Conservation (phyloP, 2,113 vertebrate species). For the Prolemur simus region DNA sequence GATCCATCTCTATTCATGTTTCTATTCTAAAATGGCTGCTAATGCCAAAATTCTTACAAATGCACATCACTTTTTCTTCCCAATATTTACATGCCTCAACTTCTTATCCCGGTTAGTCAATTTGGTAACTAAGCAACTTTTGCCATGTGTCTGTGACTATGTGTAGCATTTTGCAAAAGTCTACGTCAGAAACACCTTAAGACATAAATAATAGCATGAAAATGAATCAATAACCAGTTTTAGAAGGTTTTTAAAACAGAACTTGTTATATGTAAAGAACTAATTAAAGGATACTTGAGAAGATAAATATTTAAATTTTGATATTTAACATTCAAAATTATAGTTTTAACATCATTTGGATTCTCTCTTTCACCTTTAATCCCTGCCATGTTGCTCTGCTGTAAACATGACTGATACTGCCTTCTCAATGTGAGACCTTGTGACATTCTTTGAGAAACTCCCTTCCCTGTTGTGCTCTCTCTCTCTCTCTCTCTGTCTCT, state of each 20-base stretch:
- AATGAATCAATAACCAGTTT: not conserved
- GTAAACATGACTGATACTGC: not conserved
- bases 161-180: not conserved
- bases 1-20: not conserved
- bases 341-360: not conserved
- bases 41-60: not conserved
- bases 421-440: not conserved
- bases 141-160: not conserved
- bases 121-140: not conserved
- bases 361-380: not conserved
- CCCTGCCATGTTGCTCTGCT: not conserved
- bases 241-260: not conserved
- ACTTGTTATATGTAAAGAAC: not conserved
- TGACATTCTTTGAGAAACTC: not conserved
- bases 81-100: not conserved
- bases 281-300: not conserved
- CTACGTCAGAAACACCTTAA: not conserved
- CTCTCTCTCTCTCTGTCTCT: not conserved
- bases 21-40: not conserved
- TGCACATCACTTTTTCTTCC: not conserved
- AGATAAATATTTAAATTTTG: not conserved
- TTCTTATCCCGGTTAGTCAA: not conserved
- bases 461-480: not conserved
- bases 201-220: not conserved
- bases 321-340: not conserved